These are phyloP conservation scores for Melanostoma mellinum DNA, from an alignment of 2,888 invertebrate species.

Conservation along the genomic window DNA sequence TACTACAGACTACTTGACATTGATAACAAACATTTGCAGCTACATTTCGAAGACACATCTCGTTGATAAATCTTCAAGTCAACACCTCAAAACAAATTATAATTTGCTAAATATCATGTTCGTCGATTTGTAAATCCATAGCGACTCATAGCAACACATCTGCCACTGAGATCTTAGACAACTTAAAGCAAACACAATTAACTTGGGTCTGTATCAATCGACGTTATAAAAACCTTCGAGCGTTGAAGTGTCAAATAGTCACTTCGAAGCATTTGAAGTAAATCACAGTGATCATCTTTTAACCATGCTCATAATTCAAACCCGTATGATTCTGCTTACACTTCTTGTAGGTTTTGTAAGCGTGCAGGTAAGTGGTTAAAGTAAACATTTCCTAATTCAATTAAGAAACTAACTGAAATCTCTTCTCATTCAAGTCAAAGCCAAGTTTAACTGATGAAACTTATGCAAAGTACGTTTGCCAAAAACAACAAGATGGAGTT, in stretches of 20 bases:
- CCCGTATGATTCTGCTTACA: conserved; percentile 29
- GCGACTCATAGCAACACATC: too few relatives aligned
- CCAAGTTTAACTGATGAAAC: conserved; percentile 74
- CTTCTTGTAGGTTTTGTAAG: conserved; percentile 33
- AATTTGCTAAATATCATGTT: too few relatives aligned
- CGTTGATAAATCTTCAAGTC: too few relatives aligned
- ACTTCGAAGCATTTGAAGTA: background rate
- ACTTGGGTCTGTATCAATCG: conserved; percentile 17
- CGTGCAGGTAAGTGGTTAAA: background rate
- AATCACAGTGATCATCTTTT: too few relatives aligned
- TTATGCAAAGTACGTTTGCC: conserved; percentile 77
- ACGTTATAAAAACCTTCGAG: conserved; percentile 53
- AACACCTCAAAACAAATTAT: too few relatives aligned
- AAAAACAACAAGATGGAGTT: conserved; percentile 76
- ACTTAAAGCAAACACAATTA: conserved; percentile 25
- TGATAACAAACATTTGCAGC: too few relatives aligned
- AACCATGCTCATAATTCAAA: background rate
- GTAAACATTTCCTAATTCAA: background rate
- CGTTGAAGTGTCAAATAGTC: conserved; percentile 32
- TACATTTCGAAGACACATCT: too few relatives aligned
- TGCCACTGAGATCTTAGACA: conserved; percentile 4
- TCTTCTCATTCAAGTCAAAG: conserved; percentile 28
- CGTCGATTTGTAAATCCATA: too few relatives aligned
- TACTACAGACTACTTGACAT: too few relatives aligned
- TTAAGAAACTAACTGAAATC: too few relatives aligned